Evolutionary conservation across 2,113 vertebrate genomes (phyloP).

Genomic region (Ctenomys sociabilis): DNA sequence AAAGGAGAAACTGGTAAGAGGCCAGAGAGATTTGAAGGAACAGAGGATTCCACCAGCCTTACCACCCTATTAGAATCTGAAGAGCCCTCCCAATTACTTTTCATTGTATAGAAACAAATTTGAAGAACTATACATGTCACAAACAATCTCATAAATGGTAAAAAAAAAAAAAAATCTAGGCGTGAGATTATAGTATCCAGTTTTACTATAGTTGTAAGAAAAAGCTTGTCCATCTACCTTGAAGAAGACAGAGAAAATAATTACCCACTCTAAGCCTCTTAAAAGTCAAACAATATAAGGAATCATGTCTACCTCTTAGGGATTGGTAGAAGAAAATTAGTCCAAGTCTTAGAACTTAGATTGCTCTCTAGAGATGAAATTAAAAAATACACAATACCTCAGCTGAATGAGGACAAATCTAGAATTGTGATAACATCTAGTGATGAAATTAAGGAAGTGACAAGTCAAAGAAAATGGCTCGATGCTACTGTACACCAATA

Average conservation of each 20-base stretch:
- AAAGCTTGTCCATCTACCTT: background rate
- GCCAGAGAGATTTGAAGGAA: too few species aligned
- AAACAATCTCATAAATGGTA: background rate
- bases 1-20: too few species aligned
- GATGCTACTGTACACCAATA: background rate
- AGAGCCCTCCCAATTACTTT: too few species aligned
- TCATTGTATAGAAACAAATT: background rate
- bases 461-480: background rate
- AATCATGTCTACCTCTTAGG: background rate
- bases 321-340: background rate
- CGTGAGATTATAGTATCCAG: background rate
- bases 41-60: too few species aligned
- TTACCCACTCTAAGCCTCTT: accelerated
- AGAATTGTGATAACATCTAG: background rate
- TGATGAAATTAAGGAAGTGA: background rate
- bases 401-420: background rate
- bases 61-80: too few species aligned
- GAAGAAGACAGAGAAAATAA: background rate
- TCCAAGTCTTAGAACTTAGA: background rate
- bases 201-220: background rate
- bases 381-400: background rate
- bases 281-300: background rate
- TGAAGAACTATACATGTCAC: background rate
- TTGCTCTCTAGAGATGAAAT: background rate
- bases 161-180: background rate